phyloP scores from a whole-genome alignment of 2,888 invertebrate species.

The Tenthredo amoena region DNA sequence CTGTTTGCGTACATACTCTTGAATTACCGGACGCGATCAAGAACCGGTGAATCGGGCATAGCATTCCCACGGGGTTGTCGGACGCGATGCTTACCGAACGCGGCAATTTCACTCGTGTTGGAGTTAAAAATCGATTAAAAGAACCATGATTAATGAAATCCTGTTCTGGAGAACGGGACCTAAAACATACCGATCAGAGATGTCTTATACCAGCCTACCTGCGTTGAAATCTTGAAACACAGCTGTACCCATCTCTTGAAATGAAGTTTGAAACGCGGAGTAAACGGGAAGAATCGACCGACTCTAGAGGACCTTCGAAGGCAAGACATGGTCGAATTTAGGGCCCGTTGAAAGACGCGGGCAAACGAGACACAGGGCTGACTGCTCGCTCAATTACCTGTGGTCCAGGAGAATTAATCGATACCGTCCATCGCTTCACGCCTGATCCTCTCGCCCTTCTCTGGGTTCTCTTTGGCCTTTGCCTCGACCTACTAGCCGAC shows the following conservation, averaged over 20 bases:
- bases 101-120: constrained; percentile 45
- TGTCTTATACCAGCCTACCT: constrained; percentile 23
- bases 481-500: constrained; percentile 46
- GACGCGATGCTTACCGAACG: constrained; percentile 47
- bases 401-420: constrained; percentile 54
- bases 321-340: constrained; percentile 22
- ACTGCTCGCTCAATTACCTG: constrained; percentile 55
- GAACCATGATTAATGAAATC: constrained; percentile 44
- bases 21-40: constrained; percentile 50
- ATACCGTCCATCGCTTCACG: constrained; percentile 55
- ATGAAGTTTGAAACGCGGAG: constrained; percentile 22
- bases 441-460: constrained; percentile 51
- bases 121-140: constrained; percentile 51
- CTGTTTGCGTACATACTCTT: constrained; percentile 36
- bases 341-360: constrained; percentile 21
- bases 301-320: constrained; percentile 10
- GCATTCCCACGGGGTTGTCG: constrained; percentile 50
- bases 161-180: constrained; percentile 40
- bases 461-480: constrained; percentile 9
- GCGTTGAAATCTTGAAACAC: background rate
- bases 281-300: constrained; percentile 7
- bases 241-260: background rate
- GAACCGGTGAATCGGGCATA: constrained; percentile 50
- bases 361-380: constrained; percentile 42
- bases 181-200: constrained; percentile 36